Conservation (phyloP, 2,113 vertebrate genomes). For the Eurypyga helias region DNA sequence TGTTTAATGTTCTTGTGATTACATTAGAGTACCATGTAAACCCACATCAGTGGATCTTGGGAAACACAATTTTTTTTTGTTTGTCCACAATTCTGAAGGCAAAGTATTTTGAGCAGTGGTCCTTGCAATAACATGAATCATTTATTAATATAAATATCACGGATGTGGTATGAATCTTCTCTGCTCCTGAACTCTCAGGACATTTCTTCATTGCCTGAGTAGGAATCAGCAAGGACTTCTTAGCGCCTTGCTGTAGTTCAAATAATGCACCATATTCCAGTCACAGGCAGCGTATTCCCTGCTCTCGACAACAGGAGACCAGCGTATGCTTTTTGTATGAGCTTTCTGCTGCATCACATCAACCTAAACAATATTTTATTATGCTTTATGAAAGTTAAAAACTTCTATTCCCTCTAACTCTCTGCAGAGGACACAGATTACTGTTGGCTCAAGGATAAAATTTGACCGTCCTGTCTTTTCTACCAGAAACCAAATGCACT, state of each 20-base stretch:
- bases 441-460: slow-evolving; percentile 12
- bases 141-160: slow-evolving; percentile 68
- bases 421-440: not conserved
- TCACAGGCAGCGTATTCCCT: slow-evolving; percentile 44
- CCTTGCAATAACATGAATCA: slow-evolving; percentile 43
- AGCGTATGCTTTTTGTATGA: not conserved
- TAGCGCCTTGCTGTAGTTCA: not conserved
- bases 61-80: slow-evolving; percentile 25
- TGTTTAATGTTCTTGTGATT: slow-evolving; percentile 73
- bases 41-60: slow-evolving; percentile 24
- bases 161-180: slow-evolving; percentile 53
- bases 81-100: slow-evolving; percentile 42
- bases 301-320: slow-evolving; percentile 26
- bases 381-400: slow-evolving; percentile 70
- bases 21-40: slow-evolving; percentile 55
- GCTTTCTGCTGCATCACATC: slow-evolving; percentile 49
- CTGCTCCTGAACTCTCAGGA: slow-evolving; percentile 36
- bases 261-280: slow-evolving; percentile 38
- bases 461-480: slow-evolving; percentile 7
- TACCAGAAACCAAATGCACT: not conserved
- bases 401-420: not conserved
- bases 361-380: slow-evolving; percentile 66
- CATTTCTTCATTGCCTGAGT: not conserved
- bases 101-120: slow-evolving; percentile 32
- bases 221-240: not conserved